Base-by-base conservation (phyloP, 2,888 invertebrate species). In the Megaustenia siamemsis region DNA sequence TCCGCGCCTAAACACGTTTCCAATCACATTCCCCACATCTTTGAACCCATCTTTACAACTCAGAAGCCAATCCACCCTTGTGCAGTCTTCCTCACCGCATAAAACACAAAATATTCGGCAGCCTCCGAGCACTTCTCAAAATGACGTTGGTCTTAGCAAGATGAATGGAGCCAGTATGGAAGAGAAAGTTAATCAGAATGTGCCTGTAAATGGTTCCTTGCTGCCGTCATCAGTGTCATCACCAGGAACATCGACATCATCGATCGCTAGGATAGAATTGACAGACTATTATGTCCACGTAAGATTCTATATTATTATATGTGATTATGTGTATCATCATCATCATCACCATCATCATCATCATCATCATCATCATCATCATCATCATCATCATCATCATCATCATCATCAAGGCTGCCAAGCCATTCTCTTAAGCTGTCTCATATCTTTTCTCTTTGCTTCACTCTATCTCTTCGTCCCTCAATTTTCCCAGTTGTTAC, bases 21-120 rank as follows among this genome's bases (percentile, higher is more conserved):
- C 73, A 8, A 21, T 1, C 18, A 56, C 40, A 32, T 28, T 82
- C 1, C 82, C 82, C 1, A 82, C 38, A 38, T 32, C 53, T 32
- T 73, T 82, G 12, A 82, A 82, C 82, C 43, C 82, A 0, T 82
- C 82, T n/a, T 68, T 82, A 24, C 66, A 80, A 60, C 49, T 73
- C 28, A 49, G 40, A n/a, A 53, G 24, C 35, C 21, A n/a, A 15
- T 15, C 38, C 1, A 53, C 32, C 1, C 24, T 4, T 0, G 35
- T 38, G 24, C 21, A 49, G 35, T 4, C 77, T 10, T 8, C 12
- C 15, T 35, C 77, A 24, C 43, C 4, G 24, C 73, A 35, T 21
- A 71, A n/a, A 3, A n/a, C 60, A 10, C 28, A 60, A 6, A 32
- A 63, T 32, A 10, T n/a, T 32, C 18, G 32, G 15, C 60, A 60